Evolutionary conservation across 2,888 invertebrate species (phyloP).

Genomic region (Drosophila macrospina): DNA sequence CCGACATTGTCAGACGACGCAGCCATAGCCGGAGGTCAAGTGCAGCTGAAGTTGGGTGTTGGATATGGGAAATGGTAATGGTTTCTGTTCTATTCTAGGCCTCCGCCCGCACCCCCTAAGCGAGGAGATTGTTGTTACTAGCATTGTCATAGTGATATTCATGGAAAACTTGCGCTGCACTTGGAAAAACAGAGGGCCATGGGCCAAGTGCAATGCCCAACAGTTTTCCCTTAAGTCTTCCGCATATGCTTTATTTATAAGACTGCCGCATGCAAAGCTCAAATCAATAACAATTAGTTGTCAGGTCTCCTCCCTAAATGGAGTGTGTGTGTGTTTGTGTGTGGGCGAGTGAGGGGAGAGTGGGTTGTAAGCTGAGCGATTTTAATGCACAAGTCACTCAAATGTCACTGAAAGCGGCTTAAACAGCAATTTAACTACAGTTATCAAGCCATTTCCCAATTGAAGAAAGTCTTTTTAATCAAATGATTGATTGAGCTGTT

Average conservation of each 20-base stretch:
- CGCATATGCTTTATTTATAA: slow-evolving; percentile 33
- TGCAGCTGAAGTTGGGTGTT: slow-evolving; percentile 39
- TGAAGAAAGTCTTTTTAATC: no score
- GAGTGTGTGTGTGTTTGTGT: slow-evolving; percentile 3
- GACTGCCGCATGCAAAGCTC: slow-evolving; percentile 27
- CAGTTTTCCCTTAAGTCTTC: slow-evolving; percentile 29
- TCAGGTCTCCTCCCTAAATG: slow-evolving; percentile 3
- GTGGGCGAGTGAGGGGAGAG: background rate
- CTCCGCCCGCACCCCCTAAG: slow-evolving; percentile 14
- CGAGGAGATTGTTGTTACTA: slow-evolving; percentile 15
- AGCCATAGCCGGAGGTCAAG: slow-evolving; percentile 54
- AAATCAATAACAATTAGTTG: slow-evolving; percentile 66
- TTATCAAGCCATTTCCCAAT: no score
- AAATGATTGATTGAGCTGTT: no score
- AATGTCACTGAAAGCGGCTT: slow-evolving; percentile 20
- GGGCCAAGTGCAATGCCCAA: slow-evolving; percentile 22
- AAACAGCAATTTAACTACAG: background rate
- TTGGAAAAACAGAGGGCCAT: slow-evolving; percentile 20
- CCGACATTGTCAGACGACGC: slow-evolving; percentile 36
- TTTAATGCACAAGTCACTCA: slow-evolving; percentile 40
- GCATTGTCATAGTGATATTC: slow-evolving; percentile 34
- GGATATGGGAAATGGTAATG: slow-evolving; percentile 18
- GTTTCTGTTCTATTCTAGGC: slow-evolving; percentile 31
- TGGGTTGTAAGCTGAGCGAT: slow-evolving; percentile 20
- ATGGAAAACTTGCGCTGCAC: slow-evolving; percentile 19